phyloP scores from a whole-genome alignment of 2,888 invertebrate species.

The Gastrophysa polygoni region DNA sequence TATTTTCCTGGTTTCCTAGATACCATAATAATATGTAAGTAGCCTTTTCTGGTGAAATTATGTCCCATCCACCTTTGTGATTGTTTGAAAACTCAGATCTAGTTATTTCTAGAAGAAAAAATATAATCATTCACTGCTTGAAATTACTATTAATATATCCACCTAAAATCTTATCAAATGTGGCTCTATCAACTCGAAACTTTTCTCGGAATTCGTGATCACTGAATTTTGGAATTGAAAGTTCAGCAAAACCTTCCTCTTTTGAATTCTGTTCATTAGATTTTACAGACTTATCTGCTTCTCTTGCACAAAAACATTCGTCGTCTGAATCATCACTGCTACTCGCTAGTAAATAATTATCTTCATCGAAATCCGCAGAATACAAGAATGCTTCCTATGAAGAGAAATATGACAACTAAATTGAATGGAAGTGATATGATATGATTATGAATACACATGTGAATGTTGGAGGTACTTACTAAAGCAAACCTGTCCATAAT shows the following conservation, averaged over 20 bases:
- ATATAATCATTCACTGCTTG: not conserved
- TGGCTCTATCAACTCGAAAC: constrained; percentile 28
- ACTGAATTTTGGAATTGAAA: constrained; percentile 17
- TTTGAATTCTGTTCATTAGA: constrained; percentile 2
- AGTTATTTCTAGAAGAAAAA: constrained; percentile 21
- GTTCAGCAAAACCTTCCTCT: constrained; percentile 24
- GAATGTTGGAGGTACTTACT: too few species aligned
- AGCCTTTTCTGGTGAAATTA: constrained; percentile 27
- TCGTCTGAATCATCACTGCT: constrained; percentile 21
- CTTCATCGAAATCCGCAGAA: constrained; percentile 28
- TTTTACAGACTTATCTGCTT: constrained; percentile 7
- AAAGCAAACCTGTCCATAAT: not conserved
- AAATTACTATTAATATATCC: not conserved
- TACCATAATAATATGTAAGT: constrained; percentile 31
- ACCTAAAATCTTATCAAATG: constrained; percentile 28
- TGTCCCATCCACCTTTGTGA: constrained; percentile 26
- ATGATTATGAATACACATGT: too few species aligned
- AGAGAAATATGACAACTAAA: not conserved
- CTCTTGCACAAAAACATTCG: constrained; percentile 19
- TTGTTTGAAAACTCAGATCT: constrained; percentile 20
- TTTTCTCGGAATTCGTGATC: constrained; percentile 25
- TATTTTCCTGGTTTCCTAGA: constrained; percentile 29
- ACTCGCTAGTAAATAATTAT: constrained; percentile 25
- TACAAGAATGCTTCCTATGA: constrained; percentile 29
- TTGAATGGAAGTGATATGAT: not conserved